Evolutionary conservation across 2,113 vertebrate genomes (phyloP).

Genomic region (Actenoides hombroni): DNA sequence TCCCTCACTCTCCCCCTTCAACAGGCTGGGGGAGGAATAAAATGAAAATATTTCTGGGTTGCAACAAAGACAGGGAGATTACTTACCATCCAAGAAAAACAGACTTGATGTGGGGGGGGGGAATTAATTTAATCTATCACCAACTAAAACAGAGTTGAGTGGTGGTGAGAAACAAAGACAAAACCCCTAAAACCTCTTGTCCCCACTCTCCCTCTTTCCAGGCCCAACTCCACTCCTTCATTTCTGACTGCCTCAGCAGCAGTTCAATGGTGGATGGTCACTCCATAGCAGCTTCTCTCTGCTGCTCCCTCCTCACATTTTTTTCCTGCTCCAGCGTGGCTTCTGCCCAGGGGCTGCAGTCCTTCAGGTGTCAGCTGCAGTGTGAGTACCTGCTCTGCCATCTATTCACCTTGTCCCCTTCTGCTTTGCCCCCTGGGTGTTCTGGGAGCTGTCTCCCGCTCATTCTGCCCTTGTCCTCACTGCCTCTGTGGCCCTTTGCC

Average conservation of each 20-base stretch:
- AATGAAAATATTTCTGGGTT: background rate
- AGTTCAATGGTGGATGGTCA: background rate
- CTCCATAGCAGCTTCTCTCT: background rate
- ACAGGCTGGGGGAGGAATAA: fast-evolving
- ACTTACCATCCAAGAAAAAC: background rate
- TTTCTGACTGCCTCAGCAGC: fast-evolving
- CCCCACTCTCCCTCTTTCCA: background rate
- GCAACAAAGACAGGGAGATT: background rate
- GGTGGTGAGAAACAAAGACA: background rate
- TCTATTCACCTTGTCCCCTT: too few species aligned
- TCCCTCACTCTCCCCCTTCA: background rate
- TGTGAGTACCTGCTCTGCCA: fast-evolving
- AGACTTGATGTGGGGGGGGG: background rate
- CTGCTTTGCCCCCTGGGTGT: fast-evolving
- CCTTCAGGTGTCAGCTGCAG: background rate
- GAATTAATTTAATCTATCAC: background rate
- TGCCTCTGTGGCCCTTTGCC: fast-evolving
- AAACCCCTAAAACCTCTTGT: background rate
- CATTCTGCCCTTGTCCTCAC: background rate
- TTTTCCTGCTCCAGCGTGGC: fast-evolving
- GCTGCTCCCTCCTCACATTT: background rate
- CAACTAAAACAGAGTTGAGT: background rate
- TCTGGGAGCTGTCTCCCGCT: fast-evolving
- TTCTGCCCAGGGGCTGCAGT: background rate
- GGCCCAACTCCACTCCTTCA: background rate